Base-by-base conservation (phyloP, 2,797 vertebrate genomes). In the Bradypodion pumilum region DNA sequence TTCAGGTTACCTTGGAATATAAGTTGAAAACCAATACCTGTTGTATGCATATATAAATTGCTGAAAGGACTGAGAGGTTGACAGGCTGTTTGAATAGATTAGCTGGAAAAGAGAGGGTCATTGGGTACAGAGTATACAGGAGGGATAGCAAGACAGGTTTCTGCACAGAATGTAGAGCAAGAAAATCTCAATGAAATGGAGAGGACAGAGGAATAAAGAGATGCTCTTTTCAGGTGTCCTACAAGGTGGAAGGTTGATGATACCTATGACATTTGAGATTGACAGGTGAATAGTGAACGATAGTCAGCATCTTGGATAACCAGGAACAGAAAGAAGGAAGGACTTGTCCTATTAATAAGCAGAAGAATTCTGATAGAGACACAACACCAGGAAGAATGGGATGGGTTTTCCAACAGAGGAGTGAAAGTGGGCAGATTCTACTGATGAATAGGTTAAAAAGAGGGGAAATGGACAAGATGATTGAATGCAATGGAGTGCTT, bases 291-390 rank as follows among this genome's bases (percentile, higher is more conserved):
- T 56, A 56, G 52, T 56, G 40, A 44, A 80, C 13, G 56, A 35
- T 35, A 72, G 70, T 44, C 16, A 68, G 73, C 85, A 83, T 59
- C 74, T 29, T 1, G 29, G 77, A 79, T 35, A 78, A 82, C 44
- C 44, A 63, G 21, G 90, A 76, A 89, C 80, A 77, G 66, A 82
- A 52, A 90, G 86, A 91, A 89, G 87, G 52, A 56, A 56, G 13
- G 12, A 56, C 16, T 66, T 63, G 56, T 81, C 85, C 88, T 80
- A 40, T 66, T 74, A 52, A 74, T 16, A 74, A 82, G 21, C 44
- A 83, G 37, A 1, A 35, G 10, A 68, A 35, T 25, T 6, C 56
- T 27, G 12, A 46, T 2, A 46, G n/a, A 15, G 9, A 21, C 23
- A 37, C 6, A 44, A 9, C 12, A 27, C 12, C 25, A 21, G 23